Evolutionary conservation across 2,888 invertebrate genomes (phyloP), one percentile per base, ranked within the genome.

Genomic region (Adelognathus sp.): DNA sequence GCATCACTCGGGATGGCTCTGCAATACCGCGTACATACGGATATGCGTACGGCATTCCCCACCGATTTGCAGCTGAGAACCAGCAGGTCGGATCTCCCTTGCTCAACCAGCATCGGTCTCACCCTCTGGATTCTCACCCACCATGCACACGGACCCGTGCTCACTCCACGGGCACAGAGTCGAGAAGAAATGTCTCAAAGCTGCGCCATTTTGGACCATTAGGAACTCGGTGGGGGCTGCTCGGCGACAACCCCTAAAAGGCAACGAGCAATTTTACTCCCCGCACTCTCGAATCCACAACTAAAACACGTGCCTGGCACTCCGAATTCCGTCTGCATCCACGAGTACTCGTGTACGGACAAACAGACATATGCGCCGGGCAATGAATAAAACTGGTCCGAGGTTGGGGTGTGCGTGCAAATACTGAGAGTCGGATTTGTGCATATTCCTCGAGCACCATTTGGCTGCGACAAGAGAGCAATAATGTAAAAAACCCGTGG

Each of bases 221-320:
- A 69, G 58, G 50, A 63, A 27, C 18, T 16, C 50, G 63, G 67
- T 24, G 44, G 33, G 58, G 63, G 52, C 50, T 46, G 33, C 44
- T 69, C 21, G 31, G 61, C 14, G 33, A 14, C 27, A 18, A 14
- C 18, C 69, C 52, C 54, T 63, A 73, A 81, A 80, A 78, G 70
- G 71, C 76, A 81, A 80, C 79, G 76, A 50, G 76, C 73, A 74
- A 82, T 82, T 81, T 81, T 76, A 81, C 76, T 74, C 60, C 39
- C 50, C 50, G 5, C 41, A 50, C 56, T 21, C 58, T 61, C 56
- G 14, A 5, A 24, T 31, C 16, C 46, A 36, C n/a, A 11, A 9
- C 58, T 33, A 69, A 67, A 75, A 39, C 71, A n/a, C 31, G 39
- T n/a, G 27, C 24, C 11, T 33, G 39, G 44, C 72, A 73, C 63